Base-by-base conservation (phyloP, 2,797 vertebrate genomes). In the Sebastes hubbsi region DNA sequence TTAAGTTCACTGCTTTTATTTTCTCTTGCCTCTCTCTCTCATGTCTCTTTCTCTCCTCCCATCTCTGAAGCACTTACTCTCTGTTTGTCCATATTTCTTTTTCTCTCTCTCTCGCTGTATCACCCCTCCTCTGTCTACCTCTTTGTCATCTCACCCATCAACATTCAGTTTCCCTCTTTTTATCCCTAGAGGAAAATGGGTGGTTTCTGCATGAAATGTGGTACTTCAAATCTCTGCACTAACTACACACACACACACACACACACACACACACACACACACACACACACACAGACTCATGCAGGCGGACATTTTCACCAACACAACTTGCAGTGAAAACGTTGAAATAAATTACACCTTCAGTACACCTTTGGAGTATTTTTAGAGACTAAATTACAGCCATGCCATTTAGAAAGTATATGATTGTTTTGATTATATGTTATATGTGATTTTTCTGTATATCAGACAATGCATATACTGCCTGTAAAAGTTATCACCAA, bases 91-190 rank as follows among this genome's bases (percentile, higher is more conserved):
- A 2, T 38, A 8, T 58, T 24, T 55, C 32, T 67, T n/a, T 71
- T 18, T 74, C 46, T 74, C 22, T 74, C 46, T 74, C 24, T 24
- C 46, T 67, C 13, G 30, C 32, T 46, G 10, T 59, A 65, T 60
- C 69, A 24, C 16, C 8, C 38, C 9, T 59, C 54, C 20, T 60
- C 22, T 69, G 4, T 68, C n/a, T 56, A 6, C 34, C 9, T 77
- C 18, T 79, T 64, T 80, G 42, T 75, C 68, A 66, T 82, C 58
- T 81, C 68, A 20, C 60, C 62, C 38, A 46, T 80, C 83, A 60
- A 67, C 61, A 77, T 58, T 42, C 81, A 67, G 38, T 72, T 74
- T 65, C 12, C 22, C 22, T 66, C 18, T 32, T 4, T 74, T 73
- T 56, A 36, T 80, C 42, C 56, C 29, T 71, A 5, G 64, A 82